A percentile compares a stretch with the other conserved stretches of the same genome.
Evolutionary conservation across 30 jellyfish, hydroid and myxozoan species (phyloP).

Genomic region (Kudoa iwatai): DNA sequence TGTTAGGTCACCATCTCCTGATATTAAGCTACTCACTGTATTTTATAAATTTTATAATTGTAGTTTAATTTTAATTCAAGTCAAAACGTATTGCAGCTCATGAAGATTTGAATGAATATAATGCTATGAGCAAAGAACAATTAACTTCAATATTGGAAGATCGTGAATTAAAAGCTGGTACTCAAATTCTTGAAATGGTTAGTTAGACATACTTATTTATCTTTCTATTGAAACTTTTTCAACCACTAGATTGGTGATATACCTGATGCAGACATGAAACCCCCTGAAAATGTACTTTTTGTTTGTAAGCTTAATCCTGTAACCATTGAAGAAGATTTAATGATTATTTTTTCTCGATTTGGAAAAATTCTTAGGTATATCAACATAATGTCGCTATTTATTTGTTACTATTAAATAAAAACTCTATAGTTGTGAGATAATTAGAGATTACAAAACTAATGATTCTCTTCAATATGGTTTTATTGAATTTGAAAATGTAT

Average conservation of each 20-base stretch:
- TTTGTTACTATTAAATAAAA: no score
- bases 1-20: slow-evolving; percentile 1
- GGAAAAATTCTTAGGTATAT: slow-evolving; percentile 43
- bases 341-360: slow-evolving; percentile 57
- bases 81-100: slow-evolving; percentile 71
- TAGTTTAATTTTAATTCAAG: slow-evolving; percentile 3
- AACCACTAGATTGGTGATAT: slow-evolving; percentile 88
- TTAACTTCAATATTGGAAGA: slow-evolving; percentile 23
- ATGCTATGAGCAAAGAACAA: slow-evolving; percentile 25
- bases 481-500: slow-evolving; percentile 54
- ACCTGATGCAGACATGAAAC: slow-evolving; percentile 64
- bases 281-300: slow-evolving; percentile 85
- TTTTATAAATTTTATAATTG: neutral
- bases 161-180: slow-evolving; percentile 43
- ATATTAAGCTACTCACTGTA: neutral
- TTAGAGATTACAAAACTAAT: slow-evolving; percentile 50
- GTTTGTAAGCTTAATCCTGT: slow-evolving; percentile 85
- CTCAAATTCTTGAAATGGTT: slow-evolving; percentile 67
- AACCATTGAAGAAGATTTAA: slow-evolving; percentile 69
- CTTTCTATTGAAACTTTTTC: neutral
- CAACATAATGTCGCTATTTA: neutral
- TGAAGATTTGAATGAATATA: slow-evolving; percentile 25
- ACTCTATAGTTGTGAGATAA: slow-evolving; percentile 53
- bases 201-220: no score
- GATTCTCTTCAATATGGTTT: slow-evolving; percentile 78